Percentiles rank a stretch among this genome's conserved stretches.
Evolutionary conservation across 2,797 vertebrate species (phyloP).

Genomic region (Eidolon dupreanum): DNA sequence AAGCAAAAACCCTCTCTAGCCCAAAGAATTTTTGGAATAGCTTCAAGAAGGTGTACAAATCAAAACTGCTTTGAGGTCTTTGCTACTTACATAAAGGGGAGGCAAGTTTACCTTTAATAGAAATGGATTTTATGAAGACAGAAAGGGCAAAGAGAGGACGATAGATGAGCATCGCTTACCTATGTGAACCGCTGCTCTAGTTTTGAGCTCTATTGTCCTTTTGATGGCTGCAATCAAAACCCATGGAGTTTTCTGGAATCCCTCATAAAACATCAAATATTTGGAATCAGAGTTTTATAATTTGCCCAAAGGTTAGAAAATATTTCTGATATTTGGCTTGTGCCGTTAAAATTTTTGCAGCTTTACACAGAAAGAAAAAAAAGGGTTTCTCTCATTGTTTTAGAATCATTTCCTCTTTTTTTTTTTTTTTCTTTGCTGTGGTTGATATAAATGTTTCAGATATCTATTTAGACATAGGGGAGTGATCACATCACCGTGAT

Average conservation of each 20-base stretch:
- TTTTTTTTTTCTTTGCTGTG: background rate
- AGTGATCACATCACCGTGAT: rapidly evolving
- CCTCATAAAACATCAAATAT: background rate
- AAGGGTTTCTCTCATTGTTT: background rate
- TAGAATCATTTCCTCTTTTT: background rate
- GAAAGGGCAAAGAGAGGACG: background rate
- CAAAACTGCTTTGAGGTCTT: background rate
- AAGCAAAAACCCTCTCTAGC: background rate
- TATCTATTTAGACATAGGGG: background rate
- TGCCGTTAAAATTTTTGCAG: background rate
- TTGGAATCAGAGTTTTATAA: background rate
- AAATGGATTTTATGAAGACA: background rate
- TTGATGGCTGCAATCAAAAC: background rate
- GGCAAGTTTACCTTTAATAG: background rate
- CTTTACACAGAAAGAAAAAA: background rate
- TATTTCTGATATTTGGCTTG: background rate
- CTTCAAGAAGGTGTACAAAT: background rate
- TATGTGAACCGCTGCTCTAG: background rate
- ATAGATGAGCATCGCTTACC: background rate
- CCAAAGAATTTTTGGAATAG: background rate
- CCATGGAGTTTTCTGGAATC: background rate
- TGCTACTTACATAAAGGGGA: background rate
- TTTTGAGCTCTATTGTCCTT: background rate
- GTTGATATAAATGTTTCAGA: background rate
- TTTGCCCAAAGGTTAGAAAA: background rate